phyloP scores from a whole-genome alignment of 2,113 vertebrate species.

The Bambusicola thoracicus region DNA sequence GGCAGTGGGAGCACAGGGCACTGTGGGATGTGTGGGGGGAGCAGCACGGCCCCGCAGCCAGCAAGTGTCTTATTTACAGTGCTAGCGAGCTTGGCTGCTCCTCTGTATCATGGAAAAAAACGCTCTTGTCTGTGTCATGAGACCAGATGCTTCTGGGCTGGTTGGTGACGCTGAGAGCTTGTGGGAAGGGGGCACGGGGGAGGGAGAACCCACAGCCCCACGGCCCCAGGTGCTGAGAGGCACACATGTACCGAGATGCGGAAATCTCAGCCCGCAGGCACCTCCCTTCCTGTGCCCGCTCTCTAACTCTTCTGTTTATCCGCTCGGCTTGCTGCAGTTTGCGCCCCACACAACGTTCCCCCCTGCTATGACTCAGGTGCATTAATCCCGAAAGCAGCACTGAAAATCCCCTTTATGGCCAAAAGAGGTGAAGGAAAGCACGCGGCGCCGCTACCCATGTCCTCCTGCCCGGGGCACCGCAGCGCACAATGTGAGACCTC shows the following conservation, averaged over 20 bases:
- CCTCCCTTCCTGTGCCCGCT: constrained; percentile 4
- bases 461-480: accelerated
- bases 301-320: not conserved
- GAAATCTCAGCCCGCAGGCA: not conserved
- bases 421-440: not conserved
- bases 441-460: accelerated
- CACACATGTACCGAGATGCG: not conserved
- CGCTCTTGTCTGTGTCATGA: not conserved
- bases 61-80: constrained; percentile 52
- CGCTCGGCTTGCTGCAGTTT: not conserved
- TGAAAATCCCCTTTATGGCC: not conserved
- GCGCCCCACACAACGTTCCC: not conserved
- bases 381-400: not conserved
- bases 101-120: not conserved
- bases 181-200: accelerated
- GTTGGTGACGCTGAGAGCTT: not conserved
- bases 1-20: not conserved
- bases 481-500: not conserved
- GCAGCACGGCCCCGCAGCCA: not conserved
- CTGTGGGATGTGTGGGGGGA: not conserved
- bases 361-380: not conserved
- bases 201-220: not conserved
- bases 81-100: not conserved
- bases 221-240: not conserved
- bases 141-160: not conserved